Base-by-base conservation (phyloP, 2,797 vertebrate species). In the Dromococcyx pavoninus region DNA sequence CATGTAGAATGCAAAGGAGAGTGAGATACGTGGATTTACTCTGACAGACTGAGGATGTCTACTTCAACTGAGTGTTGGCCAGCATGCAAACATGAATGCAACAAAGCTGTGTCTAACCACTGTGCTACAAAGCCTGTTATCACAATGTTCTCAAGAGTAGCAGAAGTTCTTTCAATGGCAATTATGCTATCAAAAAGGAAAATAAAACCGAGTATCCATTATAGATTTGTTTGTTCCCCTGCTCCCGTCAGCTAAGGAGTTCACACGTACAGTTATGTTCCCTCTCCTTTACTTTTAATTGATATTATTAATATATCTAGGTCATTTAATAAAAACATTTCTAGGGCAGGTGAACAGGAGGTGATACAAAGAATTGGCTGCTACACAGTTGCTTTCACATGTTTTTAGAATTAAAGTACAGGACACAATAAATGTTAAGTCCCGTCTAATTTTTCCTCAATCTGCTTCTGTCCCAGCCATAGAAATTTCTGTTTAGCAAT, bases 251-350 rank as follows among this genome's bases (percentile, higher is more conserved):
- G 70, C 51, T 76, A 25, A 95, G 54, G 61, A 86, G 60, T n/a
- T 35, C 35, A 72, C 30, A 11, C 28, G 1, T 18, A 41, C 15
- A 35, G 82, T 57, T 46, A 27, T 21, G 46, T 37, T 32, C 7
- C 25, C 24, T 18, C 28, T 53, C 51, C 48, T 57, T 85, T 83
- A 80, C 39, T 95, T 96, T 85, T 93, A 92, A 92, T 82, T 95
- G 76, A 71, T 93, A 89, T 58, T 83, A 88, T 87, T 91, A 91
- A 92, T 93, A 66, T 66, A 96, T 74, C 56, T 96, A 93, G 88
- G 96, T 89, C 88, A 86, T 69, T 95, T 88, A 89, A 95, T 91
- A 94, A 89, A 90, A 96, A 41, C 62, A 88, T 95, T 95, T 95
- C 90, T 93, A 95, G 93, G 86, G 86, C 91, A 96, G 91, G 48